These are phyloP conservation scores for Macheiramphus alcinus DNA, from an alignment of 2,113 vertebrate genomes.

Conservation along the genomic window DNA sequence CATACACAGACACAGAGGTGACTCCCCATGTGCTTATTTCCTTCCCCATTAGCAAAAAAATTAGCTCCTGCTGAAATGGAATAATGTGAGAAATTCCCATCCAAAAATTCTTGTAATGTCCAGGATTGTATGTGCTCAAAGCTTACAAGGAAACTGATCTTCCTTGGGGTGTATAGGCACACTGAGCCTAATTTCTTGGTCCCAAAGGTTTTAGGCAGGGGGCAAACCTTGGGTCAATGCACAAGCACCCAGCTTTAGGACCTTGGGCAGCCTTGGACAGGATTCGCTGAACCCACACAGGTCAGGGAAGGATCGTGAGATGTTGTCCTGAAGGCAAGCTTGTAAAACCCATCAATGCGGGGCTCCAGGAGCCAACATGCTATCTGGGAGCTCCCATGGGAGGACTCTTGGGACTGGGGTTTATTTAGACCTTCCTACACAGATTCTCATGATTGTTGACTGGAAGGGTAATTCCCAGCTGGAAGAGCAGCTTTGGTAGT, in stretches of 20 bases:
- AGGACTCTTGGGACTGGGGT: background rate
- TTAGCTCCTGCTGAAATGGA: background rate
- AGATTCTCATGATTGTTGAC: background rate
- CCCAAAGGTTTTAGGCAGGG: background rate
- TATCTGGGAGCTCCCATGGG: background rate
- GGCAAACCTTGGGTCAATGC: background rate
- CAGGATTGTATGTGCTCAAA: background rate
- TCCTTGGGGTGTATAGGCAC: background rate
- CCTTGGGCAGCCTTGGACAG: background rate
- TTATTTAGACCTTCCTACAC: background rate
- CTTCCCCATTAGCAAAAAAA: background rate
- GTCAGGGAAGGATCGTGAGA: background rate
- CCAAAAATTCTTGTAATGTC: rapidly evolving
- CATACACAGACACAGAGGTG: background rate
- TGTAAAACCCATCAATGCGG: background rate
- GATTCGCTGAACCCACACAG: background rate
- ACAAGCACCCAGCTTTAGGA: background rate
- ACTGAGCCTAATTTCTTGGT: background rate
- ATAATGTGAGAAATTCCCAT: background rate
- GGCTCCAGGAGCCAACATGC: background rate
- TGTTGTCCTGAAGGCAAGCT: background rate
- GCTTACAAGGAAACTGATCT: background rate
- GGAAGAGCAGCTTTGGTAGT: background rate
- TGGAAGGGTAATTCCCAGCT: background rate
- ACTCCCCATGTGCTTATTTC: background rate